Evolutionary conservation across 2,888 invertebrate species (phyloP), one percentile per base, ranked within the genome.

Genomic region (Notocelia uddmanniana): DNA sequence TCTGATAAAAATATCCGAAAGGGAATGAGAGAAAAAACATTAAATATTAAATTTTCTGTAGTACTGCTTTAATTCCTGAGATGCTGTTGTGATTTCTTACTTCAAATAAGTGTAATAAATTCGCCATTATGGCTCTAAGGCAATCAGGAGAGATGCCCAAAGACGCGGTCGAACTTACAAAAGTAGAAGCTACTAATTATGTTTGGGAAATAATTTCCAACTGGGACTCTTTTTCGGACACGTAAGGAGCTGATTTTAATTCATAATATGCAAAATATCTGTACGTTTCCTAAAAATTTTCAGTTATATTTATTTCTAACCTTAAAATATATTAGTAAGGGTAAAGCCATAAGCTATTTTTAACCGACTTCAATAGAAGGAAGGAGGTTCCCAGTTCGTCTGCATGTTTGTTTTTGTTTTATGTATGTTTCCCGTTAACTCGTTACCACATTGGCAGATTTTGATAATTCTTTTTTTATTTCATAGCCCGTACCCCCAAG

Each of bases 181-280:
- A 95, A 85, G 72, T 89, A 0, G 94, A 96, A 79, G 97, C 96
- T 0, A 74, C 94, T 0, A 73, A 81, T 2, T 95, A 96, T 82
- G 95, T 95, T 78, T 94, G 94, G 93, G 92, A 94, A 64, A 79
- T 95, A 19, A 91, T 97, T 23, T 78, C 81, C 5, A 86, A 93
- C 0, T 97, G 97, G 97, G 92, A 94, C 37, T 87, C 94, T 11
- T 13, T 81, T 48, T 87, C 89, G 3, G 96, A 97, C 79, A 94
- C 95, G 96, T 96, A 94, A 87, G 94, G 2, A 54, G 88, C 52
- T 75, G 64, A 48, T 66, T 57, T 74, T 73, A 48, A 48, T 54
- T 45, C 54, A 66, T 54, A 34, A 1, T n/a, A 9, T 11, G 41
- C 1, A 69, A 60, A 67, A 72, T 69, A 60, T 68, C 76, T 75